phyloP scores from a whole-genome alignment of 1,140 invertebrate species.

The Amyelois transitella region DNA sequence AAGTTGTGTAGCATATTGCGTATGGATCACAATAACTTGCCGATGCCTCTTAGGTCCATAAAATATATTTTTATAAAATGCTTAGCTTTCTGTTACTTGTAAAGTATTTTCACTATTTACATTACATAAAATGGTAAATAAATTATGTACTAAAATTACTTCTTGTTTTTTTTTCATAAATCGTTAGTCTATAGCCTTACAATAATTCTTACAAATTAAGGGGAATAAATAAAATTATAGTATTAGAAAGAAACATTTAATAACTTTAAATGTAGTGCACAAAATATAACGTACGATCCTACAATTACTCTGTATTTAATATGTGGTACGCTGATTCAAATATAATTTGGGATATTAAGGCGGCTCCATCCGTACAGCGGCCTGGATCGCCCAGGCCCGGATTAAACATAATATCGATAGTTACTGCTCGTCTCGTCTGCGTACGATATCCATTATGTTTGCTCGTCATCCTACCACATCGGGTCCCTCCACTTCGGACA shows the following conservation, averaged over 20 bases:
- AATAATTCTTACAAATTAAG: no score
- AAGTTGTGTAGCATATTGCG: slow-evolving; percentile 17
- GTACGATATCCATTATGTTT: neutral
- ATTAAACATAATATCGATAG: neutral
- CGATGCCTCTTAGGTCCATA: slow-evolving; percentile 53
- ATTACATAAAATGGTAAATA: slow-evolving; percentile 58
- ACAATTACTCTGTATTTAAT: neutral
- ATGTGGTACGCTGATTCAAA: neutral
- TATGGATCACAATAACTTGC: slow-evolving; percentile 39
- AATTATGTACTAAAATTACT: slow-evolving; percentile 28
- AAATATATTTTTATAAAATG: slow-evolving; percentile 70
- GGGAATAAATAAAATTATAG: neutral
- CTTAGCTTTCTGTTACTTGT: slow-evolving; percentile 69
- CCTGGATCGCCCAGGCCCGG: neutral
- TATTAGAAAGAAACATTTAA: neutral
- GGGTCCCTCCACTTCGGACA: neutral
- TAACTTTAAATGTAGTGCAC: neutral
- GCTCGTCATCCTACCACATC: neutral
- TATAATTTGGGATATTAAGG: neutral
- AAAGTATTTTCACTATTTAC: slow-evolving; percentile 68
- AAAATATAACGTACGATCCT: neutral
- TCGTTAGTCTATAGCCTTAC: neutral
- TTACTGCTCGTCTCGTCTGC: neutral
- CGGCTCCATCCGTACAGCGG: neutral
- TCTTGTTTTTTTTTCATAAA: neutral